These are phyloP conservation scores for Hemichromis elongatus DNA, from an alignment of 2,113 vertebrate genomes.

Conservation along the genomic window DNA sequence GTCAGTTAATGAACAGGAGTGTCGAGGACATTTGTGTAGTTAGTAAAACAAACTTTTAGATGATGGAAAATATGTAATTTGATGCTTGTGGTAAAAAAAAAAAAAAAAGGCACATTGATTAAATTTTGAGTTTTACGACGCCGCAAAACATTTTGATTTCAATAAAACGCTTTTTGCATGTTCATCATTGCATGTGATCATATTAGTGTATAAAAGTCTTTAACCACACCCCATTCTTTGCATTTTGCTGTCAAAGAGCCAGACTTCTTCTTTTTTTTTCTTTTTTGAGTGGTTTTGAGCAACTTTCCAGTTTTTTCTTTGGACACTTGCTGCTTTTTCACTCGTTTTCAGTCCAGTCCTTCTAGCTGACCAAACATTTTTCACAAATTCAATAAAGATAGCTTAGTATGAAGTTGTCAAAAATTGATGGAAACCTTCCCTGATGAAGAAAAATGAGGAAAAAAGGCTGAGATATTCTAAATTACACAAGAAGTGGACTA, in stretches of 20 bases:
- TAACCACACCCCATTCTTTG: background rate
- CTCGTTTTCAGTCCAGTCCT: no score
- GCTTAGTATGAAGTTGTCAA: fast-evolving
- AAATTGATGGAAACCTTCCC: background rate
- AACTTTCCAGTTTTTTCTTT: background rate
- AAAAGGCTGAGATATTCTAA: background rate
- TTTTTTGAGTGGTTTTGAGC: fast-evolving
- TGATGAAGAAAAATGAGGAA: fast-evolving
- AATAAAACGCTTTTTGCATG: background rate
- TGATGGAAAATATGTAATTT: fast-evolving
- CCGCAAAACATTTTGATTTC: background rate
- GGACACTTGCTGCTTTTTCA: no score
- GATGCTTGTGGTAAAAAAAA: background rate
- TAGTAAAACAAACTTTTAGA: background rate
- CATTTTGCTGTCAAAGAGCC: fast-evolving
- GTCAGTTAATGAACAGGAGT: background rate
- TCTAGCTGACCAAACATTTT: no score
- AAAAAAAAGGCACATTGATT: background rate
- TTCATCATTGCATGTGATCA: background rate
- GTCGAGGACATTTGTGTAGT: background rate
- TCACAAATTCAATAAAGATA: no score
- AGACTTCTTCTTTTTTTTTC: background rate
- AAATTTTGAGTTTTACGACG: fast-evolving
- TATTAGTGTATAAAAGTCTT: background rate
- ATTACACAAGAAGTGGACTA: background rate